Evolutionary conservation across 2,888 invertebrate genomes (phyloP).

Genomic region (Cryptops parisi): DNA sequence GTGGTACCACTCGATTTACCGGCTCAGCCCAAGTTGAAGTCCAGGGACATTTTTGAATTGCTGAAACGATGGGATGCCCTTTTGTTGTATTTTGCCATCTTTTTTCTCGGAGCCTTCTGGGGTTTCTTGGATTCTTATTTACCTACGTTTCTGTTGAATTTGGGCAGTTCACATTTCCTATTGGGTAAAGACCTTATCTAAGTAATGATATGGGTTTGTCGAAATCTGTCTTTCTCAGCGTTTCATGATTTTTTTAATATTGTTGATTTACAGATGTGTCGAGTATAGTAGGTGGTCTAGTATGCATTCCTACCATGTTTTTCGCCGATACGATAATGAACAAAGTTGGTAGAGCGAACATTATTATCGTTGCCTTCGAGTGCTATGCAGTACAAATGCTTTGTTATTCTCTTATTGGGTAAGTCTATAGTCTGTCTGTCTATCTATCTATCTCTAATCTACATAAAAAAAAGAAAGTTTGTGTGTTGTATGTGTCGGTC

Average conservation of each 20-base stretch:
- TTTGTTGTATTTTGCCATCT: slow-evolving; percentile 63
- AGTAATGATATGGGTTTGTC: background rate
- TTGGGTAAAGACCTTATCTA: too few relatives aligned
- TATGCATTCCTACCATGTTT: slow-evolving; percentile 70
- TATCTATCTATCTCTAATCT: too few relatives aligned
- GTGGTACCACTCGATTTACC: slow-evolving; percentile 35
- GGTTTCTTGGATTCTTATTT: slow-evolving; percentile 81
- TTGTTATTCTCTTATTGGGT: slow-evolving; percentile 66
- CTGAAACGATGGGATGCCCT: slow-evolving; percentile 64
- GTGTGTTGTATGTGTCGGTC: too few relatives aligned
- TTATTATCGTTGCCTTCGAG: slow-evolving; percentile 69
- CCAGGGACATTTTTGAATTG: slow-evolving; percentile 40
- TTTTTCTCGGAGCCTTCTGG: slow-evolving; percentile 70
- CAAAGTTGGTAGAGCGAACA: slow-evolving; percentile 64
- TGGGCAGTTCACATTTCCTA: slow-evolving; percentile 67
- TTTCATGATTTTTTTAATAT: slow-evolving; percentile 1
- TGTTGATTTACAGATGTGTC: slow-evolving; percentile 46
- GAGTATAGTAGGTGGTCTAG: slow-evolving; percentile 66
- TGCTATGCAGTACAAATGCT: slow-evolving; percentile 60
- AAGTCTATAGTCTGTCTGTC: too few relatives aligned
- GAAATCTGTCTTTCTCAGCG: background rate
- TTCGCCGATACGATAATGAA: slow-evolving; percentile 68
- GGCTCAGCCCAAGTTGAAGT: background rate
- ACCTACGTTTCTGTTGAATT: slow-evolving; percentile 60
- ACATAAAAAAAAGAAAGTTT: too few relatives aligned